A percentile compares a stretch with the other conserved stretches of the same genome.
phyloP scores from a whole-genome alignment of 1,140 invertebrate species.

The Macrosteles quadrilineatus region DNA sequence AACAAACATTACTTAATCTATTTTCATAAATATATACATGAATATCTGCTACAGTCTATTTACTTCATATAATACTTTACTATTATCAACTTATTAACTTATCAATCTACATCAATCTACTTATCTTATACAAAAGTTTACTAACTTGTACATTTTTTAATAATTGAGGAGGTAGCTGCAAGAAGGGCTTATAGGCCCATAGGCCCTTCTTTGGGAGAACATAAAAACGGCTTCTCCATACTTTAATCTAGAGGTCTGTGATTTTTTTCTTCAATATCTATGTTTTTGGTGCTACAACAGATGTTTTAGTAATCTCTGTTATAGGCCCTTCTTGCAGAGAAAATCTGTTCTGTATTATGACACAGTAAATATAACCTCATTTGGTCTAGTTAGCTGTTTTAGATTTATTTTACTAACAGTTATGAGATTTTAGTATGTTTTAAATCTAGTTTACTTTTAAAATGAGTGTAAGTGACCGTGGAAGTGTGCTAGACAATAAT shows the following conservation, averaged over 20 bases:
- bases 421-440: too few species aligned
- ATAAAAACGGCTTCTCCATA: not conserved
- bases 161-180: constrained; percentile 19
- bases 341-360: too few species aligned
- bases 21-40: too few species aligned
- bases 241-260: constrained; percentile 8
- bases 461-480: constrained; percentile 18
- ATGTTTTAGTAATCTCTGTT: not conserved
- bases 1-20: too few species aligned
- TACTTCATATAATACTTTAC: too few species aligned
- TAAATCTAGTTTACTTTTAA: not conserved
- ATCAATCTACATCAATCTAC: too few species aligned
- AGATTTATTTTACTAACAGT: too few species aligned
- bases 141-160: not conserved
- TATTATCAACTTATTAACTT: too few species aligned
- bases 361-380: not conserved
- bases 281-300: not conserved
- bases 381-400: not conserved
- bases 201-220: constrained; percentile 14
- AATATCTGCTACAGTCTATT: too few species aligned
- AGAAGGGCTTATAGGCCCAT: not conserved
- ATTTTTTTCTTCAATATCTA: not conserved
- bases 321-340: constrained; percentile 27
- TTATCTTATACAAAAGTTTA: too few species aligned
- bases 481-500: constrained; percentile 9